Evolutionary conservation across 1,140 invertebrate species (phyloP).

Genomic region (Zaprionus lachaisei): DNA sequence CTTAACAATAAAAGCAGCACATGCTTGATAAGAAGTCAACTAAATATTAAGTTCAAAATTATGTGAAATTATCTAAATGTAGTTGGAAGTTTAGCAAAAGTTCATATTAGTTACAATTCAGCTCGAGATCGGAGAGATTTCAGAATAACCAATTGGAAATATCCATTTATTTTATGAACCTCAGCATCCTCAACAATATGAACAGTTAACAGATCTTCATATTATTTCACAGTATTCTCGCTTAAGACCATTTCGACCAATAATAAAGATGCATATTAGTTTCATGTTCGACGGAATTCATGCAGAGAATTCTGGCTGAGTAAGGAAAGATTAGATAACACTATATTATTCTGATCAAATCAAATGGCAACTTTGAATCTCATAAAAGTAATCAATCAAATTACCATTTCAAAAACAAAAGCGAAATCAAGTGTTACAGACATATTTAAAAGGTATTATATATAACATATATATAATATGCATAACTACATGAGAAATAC

Average conservation of each 20-base stretch:
- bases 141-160: neutral
- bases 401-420: conserved; percentile 43
- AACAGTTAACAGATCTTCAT: neutral
- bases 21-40: conserved; percentile 14
- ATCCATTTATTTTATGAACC: neutral
- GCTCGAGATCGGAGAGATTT: neutral
- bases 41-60: conserved; percentile 29
- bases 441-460: conserved; percentile 50
- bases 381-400: conserved; percentile 68
- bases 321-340: conserved; percentile 1
- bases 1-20: conserved; percentile 35
- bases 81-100: conserved; percentile 22
- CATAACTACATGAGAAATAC: conserved; percentile 42
- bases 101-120: conserved; percentile 13
- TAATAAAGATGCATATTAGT: conserved; percentile 3
- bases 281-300: neutral
- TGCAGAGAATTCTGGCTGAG: neutral
- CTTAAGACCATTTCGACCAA: neutral
- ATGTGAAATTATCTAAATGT: conserved; percentile 26
- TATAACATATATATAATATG: conserved; percentile 17
- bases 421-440: conserved; percentile 63
- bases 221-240: neutral
- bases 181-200: neutral
- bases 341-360: conserved; percentile 48
- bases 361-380: conserved; percentile 54